These are phyloP conservation scores for Drosophila barbarae DNA, from an alignment of 2,888 invertebrate genomes.

Conservation along the genomic window DNA sequence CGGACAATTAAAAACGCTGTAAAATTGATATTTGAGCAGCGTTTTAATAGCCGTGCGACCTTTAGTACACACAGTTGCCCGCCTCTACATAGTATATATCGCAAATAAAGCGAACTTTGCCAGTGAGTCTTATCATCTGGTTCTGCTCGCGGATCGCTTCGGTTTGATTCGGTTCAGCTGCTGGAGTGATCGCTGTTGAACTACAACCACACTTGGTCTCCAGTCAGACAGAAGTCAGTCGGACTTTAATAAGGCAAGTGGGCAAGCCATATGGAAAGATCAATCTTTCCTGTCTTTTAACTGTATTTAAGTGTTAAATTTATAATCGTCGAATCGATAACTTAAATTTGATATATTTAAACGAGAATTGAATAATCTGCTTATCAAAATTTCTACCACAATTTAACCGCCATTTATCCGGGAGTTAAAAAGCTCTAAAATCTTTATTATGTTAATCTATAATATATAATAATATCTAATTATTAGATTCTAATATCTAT, in stretches of 20 bases:
- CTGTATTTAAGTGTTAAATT: neutral
- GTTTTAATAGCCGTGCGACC: conserved; percentile 30
- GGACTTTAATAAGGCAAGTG: conserved; percentile 9
- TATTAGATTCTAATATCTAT: too few relatives aligned
- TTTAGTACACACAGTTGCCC: conserved; percentile 28
- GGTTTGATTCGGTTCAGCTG: conserved; percentile 20
- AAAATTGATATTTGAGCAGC: conserved; percentile 38
- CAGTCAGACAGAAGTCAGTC: conserved; percentile 15
- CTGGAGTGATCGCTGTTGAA: conserved; percentile 3
- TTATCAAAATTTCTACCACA: neutral
- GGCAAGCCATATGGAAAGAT: neutral
- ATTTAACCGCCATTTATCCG: neutral
- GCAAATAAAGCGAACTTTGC: conserved; percentile 32
- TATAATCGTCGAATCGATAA: neutral
- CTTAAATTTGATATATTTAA: neutral
- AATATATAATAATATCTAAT: too few relatives aligned
- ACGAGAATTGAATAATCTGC: neutral
- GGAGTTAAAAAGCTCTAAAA: too few relatives aligned
- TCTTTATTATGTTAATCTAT: too few relatives aligned
- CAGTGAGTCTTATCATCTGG: conserved; percentile 27
- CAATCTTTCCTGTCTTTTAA: neutral
- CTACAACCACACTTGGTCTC: conserved; percentile 9
- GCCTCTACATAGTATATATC: conserved; percentile 8
- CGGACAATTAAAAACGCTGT: conserved; percentile 31
- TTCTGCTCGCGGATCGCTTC: conserved; percentile 9